Base-by-base conservation (phyloP, 2,113 vertebrate species). In the Hyaena hyaena region DNA sequence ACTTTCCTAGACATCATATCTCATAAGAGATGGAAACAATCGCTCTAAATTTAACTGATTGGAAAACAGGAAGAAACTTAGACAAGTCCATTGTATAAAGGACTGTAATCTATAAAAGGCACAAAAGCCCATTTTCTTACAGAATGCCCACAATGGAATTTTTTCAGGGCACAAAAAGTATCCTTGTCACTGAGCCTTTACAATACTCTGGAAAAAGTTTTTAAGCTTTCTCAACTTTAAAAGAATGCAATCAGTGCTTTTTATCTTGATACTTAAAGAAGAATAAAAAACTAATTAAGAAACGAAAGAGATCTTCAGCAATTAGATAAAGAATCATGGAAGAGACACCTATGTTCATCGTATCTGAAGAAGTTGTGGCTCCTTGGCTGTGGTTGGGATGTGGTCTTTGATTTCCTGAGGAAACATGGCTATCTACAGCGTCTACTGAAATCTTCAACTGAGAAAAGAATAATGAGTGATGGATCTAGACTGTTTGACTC, bases 1-100 rank as follows among this genome's bases (percentile, higher is more conserved):
- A 97, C 85, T 98, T 98, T 99, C 97, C 95, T 98, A 98, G 98
- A 98, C 97, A 61, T 96, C 98, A 91, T 98, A 93, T 95, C 98
- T 98, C 97, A 96, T 90, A 98, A 98, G 89, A 97, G 96, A 96
- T 96, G 77, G 63, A 98, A 97, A 99, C 98, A 99, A 99, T 98
- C 86, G 96, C 88, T 98, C 98, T 98, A 99, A 98, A 98, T 98
- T 99, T 99, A 99, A 98, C 97, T 48, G 71, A 97, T 87, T 98
- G 96, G 93, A 98, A 98, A 99, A 99, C 98, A 99, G 99, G 99
- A 99, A 99, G 98, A 98, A 97, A 98, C 90, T 92, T 97, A 77
- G 90, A 96, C 96, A 97, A 97, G 97, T 90, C 92, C 98, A 99
- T 98, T 99, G 98, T 99, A 93, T 96, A 84, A 82, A 98, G 90